Evolutionary conservation across 1,140 invertebrate species (phyloP).

Genomic region (Calephelis virginiensis): DNA sequence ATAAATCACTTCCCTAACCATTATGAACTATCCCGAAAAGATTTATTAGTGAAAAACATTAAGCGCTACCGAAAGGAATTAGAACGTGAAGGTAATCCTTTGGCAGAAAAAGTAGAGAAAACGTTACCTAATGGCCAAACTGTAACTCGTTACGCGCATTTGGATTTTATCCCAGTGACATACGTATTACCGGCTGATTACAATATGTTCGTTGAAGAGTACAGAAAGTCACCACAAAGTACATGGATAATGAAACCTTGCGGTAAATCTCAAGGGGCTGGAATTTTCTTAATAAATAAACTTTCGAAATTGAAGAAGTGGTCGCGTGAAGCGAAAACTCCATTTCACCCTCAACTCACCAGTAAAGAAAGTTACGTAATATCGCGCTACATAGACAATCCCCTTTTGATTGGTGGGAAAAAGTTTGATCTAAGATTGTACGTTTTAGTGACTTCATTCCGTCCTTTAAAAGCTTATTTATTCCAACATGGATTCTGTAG

Average conservation of each 20-base stretch:
- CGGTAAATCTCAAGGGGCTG: constrained; percentile 91
- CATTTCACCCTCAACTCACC: constrained; percentile 87
- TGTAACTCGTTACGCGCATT: constrained; percentile 87
- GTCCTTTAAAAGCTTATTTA: constrained; percentile 89
- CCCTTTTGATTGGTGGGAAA: constrained; percentile 91
- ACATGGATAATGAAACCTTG: constrained; percentile 99
- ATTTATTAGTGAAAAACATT: constrained; percentile 97
- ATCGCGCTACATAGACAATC: constrained; percentile 92
- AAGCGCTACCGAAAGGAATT: constrained; percentile 95
- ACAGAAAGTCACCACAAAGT: constrained; percentile 93
- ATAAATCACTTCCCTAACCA: constrained; percentile 97
- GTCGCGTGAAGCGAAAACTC: constrained; percentile 88
- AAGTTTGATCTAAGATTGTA: constrained; percentile 93
- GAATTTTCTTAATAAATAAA: constrained; percentile 93
- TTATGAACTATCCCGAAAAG: constrained; percentile 96
- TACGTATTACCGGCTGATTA: constrained; percentile 97
- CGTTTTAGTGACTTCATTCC: constrained; percentile 90
- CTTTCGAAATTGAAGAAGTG: constrained; percentile 91
- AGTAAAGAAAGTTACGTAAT: constrained; percentile 93
- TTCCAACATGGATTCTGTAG: constrained; percentile 90
- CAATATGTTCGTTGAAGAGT: constrained; percentile 98
- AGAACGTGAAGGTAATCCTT: constrained; percentile 91
- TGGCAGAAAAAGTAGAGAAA: constrained; percentile 85
- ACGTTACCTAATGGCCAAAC: constrained; percentile 81
- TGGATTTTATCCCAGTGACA: constrained; percentile 96